Evolutionary conservation across 2,113 vertebrate genomes (phyloP).

Genomic region (Pseudolaguvia tuberculata): DNA sequence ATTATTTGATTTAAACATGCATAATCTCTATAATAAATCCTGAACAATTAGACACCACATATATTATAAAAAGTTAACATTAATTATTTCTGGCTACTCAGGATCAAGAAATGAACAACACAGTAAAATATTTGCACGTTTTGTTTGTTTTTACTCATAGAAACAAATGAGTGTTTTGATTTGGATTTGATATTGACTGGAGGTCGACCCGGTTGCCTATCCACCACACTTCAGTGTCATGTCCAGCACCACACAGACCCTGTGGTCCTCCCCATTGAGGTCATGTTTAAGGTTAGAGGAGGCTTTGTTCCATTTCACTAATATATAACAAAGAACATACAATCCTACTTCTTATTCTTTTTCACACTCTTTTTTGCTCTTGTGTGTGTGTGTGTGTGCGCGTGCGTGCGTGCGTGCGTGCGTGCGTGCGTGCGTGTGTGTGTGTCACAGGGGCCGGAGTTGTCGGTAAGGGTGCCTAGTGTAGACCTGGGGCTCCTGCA

Average conservation of each 20-base stretch:
- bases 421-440: neutral
- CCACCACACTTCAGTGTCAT: conserved; percentile 69
- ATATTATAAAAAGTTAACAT: too few relatives aligned
- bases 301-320: neutral
- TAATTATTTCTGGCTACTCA: neutral
- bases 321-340: neutral
- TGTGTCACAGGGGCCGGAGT: conserved; percentile 74
- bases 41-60: neutral
- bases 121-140: neutral
- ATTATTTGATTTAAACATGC: neutral
- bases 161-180: conserved; percentile 65
- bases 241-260: conserved; percentile 66
- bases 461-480: conserved; percentile 69
- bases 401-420: neutral
- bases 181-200: conserved; percentile 76
- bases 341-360: neutral
- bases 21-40: neutral
- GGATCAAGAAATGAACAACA: neutral
- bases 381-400: neutral
- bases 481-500: conserved; percentile 78
- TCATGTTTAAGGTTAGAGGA: conserved; percentile 79
- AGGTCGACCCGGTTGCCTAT: conserved; percentile 65
- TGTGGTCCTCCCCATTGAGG: conserved; percentile 72
- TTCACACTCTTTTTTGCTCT: neutral
- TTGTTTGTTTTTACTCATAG: conserved; percentile 59